Conservation (phyloP, 2,113 vertebrate genomes). For the Sylvia atricapilla region DNA sequence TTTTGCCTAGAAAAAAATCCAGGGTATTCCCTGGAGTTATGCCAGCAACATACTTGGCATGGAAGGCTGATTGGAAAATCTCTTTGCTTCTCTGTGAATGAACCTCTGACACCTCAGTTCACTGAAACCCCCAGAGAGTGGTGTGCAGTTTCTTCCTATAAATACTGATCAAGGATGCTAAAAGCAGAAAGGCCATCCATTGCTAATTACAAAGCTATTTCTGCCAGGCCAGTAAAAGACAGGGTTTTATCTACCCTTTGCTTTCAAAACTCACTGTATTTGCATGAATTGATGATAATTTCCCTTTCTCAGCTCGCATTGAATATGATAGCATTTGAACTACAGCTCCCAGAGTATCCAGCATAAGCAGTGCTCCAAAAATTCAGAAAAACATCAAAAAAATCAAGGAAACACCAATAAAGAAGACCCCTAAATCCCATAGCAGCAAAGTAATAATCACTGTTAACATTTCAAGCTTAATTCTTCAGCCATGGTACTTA, state of each 20-base stretch:
- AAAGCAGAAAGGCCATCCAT: background rate
- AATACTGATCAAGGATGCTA: background rate
- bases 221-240: background rate
- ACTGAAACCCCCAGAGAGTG: background rate
- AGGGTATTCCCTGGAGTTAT: background rate
- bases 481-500: constrained; percentile 19
- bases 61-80: background rate
- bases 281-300: background rate
- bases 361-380: background rate
- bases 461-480: constrained; percentile 21
- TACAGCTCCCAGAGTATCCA: background rate
- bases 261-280: background rate
- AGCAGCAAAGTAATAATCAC: background rate
- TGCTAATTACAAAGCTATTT: background rate
- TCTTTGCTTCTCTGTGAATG: background rate
- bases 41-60: background rate
- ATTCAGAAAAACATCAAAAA: background rate
- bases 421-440: background rate
- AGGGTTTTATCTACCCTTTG: background rate
- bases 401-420: background rate
- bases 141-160: background rate
- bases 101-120: background rate
- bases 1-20: background rate
- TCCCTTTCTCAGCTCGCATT: background rate
- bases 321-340: background rate